Percentiles rank a stretch among this genome's conserved stretches.
phyloP scores from a whole-genome alignment of 2,797 vertebrate species.

The Setipinna tenuifilis region DNA sequence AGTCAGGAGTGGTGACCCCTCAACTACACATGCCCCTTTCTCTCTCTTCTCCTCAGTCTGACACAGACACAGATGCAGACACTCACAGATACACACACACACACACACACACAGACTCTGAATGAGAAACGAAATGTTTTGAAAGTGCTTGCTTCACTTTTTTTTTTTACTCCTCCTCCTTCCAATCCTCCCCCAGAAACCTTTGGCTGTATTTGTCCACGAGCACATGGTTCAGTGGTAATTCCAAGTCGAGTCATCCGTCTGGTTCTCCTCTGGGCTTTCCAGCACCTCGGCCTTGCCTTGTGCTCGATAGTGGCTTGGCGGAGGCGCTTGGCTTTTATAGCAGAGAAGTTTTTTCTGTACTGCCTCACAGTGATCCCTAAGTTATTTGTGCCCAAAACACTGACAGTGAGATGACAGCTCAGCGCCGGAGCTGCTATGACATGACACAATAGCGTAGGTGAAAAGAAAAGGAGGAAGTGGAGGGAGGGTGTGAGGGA shows the following conservation, averaged over 20 bases:
- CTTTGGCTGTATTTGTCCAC: background rate
- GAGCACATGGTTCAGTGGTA: background rate
- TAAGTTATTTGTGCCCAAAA: background rate
- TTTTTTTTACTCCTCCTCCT: background rate
- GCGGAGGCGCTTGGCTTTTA: background rate
- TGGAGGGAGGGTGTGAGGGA: background rate
- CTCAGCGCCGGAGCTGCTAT: background rate
- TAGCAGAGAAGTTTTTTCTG: background rate
- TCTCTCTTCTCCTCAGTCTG: background rate
- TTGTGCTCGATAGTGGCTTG: constrained; percentile 1
- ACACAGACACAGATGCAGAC: background rate
- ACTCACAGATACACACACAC: background rate
- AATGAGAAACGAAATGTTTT: background rate
- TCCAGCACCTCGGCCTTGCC: background rate
- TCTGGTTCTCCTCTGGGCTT: constrained; percentile 14
- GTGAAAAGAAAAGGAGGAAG: background rate
- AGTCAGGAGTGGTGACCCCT: constrained; percentile 1
- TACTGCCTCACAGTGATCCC: background rate
- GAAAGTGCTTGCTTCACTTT: background rate
- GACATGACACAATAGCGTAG: background rate
- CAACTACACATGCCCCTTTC: background rate
- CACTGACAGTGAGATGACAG: background rate
- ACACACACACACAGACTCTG: background rate
- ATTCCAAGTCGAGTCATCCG: constrained; percentile 23
- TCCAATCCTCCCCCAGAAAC: background rate